These are phyloP conservation scores for Megatriorchis doriae DNA, from an alignment of 2,113 vertebrate species.

Conservation along the genomic window DNA sequence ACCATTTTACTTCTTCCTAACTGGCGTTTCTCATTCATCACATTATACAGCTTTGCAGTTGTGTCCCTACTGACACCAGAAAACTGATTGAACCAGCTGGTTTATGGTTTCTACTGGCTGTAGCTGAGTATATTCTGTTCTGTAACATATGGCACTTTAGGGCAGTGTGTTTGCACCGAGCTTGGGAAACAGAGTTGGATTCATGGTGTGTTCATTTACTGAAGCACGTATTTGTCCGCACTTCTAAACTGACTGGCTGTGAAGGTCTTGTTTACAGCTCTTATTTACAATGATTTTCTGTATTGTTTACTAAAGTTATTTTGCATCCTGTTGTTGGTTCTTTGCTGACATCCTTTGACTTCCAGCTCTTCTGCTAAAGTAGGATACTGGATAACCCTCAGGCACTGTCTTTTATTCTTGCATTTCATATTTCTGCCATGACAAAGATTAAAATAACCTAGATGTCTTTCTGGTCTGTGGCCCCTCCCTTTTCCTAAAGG, in stretches of 20 bases:
- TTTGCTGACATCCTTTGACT: neutral
- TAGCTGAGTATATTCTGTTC: neutral
- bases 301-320: neutral
- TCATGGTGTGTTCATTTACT: neutral
- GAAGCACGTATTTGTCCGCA: neutral
- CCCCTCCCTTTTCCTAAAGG: neutral
- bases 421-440: neutral
- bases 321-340: neutral
- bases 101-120: constrained; percentile 30
- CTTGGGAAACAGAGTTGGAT: neutral
- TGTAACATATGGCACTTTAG: constrained; percentile 20
- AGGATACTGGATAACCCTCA: neutral
- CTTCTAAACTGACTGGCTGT: neutral
- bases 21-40: neutral
- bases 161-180: neutral
- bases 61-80: neutral
- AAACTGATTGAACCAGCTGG: constrained; percentile 40
- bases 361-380: neutral
- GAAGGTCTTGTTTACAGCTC: neutral
- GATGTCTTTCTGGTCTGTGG: neutral
- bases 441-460: neutral
- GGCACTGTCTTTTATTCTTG: neutral
- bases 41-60: constrained; percentile 2
- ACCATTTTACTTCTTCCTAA: neutral
- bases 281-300: neutral